Evolutionary conservation across 2,797 vertebrate genomes (phyloP).

Genomic region (Synaphobranchus kaupii): DNA sequence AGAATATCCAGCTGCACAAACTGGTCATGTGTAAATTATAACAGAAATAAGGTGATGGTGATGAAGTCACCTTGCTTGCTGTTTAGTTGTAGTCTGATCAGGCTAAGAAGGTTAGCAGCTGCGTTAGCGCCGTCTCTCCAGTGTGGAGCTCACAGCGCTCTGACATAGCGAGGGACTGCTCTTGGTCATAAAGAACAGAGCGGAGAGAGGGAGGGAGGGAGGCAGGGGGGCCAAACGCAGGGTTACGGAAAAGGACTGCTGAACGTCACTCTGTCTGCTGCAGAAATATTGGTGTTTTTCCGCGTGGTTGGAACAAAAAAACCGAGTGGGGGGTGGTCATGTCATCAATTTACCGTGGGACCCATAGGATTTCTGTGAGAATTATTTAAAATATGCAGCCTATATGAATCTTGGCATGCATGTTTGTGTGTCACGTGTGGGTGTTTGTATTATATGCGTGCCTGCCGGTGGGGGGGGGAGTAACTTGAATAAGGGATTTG

Average conservation of each 20-base stretch:
- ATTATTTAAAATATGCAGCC: constrained; percentile 9
- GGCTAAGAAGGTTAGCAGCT: constrained; percentile 50
- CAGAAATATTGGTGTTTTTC: constrained; percentile 16
- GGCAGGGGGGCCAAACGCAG: constrained; percentile 42
- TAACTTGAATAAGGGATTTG: background rate
- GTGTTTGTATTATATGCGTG: constrained; percentile 4
- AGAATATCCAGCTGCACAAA: background rate
- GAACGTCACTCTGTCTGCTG: constrained; percentile 9
- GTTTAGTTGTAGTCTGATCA: constrained; percentile 41
- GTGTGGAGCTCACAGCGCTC: constrained; percentile 51
- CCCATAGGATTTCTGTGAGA: constrained; percentile 22
- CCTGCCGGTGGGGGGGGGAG: background rate
- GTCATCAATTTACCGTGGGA: constrained; percentile 24
- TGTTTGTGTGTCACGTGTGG: background rate
- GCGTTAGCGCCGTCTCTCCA: constrained; percentile 64
- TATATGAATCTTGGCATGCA: background rate
- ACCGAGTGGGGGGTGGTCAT: background rate
- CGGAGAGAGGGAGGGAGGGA: constrained; percentile 43
- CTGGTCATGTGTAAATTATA: background rate
- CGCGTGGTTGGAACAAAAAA: background rate
- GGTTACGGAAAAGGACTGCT: constrained; percentile 36
- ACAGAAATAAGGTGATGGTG: background rate
- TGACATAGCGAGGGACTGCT: constrained; percentile 45
- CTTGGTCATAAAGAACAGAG: constrained; percentile 53
- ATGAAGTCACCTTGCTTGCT: constrained; percentile 44